Conservation (phyloP, 1,140 invertebrate species). For the Halesus radiatus region DNA sequence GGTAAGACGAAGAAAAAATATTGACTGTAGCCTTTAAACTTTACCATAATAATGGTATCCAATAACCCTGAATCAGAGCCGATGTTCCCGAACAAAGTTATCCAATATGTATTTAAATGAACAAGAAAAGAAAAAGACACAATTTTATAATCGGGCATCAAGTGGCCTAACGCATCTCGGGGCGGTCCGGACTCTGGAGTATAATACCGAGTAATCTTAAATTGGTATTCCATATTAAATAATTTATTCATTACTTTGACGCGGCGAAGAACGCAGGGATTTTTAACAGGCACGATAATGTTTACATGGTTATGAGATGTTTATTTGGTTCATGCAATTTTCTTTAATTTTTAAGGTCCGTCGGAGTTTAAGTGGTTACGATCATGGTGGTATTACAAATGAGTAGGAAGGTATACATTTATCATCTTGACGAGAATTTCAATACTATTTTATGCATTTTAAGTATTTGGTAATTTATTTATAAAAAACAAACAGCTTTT, state of each 20-base stretch:
- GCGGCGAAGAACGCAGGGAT: background rate
- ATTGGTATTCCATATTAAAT: conserved; percentile 14
- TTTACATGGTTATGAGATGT: too few relatives aligned
- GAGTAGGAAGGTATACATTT: too few relatives aligned
- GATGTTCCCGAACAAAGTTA: conserved; percentile 40
- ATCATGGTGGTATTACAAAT: too few relatives aligned
- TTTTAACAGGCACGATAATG: background rate
- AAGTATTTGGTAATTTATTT: too few relatives aligned
- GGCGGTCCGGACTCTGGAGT: conserved; percentile 1
- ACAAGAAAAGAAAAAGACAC: conserved; percentile 32
- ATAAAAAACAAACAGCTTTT: too few relatives aligned
- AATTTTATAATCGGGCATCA: background rate
- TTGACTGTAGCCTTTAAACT: too few relatives aligned
- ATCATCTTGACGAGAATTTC: background rate
- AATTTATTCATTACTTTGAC: conserved; percentile 37
- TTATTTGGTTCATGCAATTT: too few relatives aligned
- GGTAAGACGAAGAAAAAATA: too few relatives aligned
- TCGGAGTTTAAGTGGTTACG: too few relatives aligned
- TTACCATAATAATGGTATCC: conserved; percentile 10
- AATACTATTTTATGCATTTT: background rate
- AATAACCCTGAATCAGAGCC: conserved; percentile 44
- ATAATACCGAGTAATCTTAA: conserved; percentile 14
- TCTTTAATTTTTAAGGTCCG: too few relatives aligned
- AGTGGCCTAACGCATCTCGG: conserved; percentile 5
- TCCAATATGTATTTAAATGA: conserved; percentile 52